Conservation (phyloP, 2,113 vertebrate genomes). For the Syrrhaptes paradoxus region DNA sequence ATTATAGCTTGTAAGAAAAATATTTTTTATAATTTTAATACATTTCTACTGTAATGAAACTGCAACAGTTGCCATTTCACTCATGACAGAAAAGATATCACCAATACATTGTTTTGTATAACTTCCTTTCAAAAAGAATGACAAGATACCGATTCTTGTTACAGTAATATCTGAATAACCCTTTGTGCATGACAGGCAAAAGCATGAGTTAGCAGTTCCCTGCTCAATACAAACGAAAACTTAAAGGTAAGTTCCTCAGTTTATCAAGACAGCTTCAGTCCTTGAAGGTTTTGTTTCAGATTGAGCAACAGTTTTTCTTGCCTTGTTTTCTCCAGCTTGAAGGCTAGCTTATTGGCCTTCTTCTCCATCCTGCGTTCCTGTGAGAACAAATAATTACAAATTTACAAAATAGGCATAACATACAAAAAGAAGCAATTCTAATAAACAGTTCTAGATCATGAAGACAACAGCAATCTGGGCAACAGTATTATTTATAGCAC, state of each 20-base stretch:
- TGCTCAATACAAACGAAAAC: background rate
- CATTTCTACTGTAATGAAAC: background rate
- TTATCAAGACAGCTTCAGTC: slow-evolving; percentile 84
- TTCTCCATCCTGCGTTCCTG: slow-evolving; percentile 93
- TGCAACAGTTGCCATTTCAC: background rate
- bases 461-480: background rate
- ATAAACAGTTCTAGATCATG: background rate
- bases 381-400: background rate
- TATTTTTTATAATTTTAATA: background rate
- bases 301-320: slow-evolving; percentile 91
- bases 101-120: background rate
- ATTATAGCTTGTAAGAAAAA: background rate
- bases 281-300: slow-evolving; percentile 86
- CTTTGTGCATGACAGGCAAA: background rate
- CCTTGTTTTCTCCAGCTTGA: slow-evolving; percentile 88
- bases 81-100: background rate
- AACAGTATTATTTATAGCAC: background rate
- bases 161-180: slow-evolving; percentile 3
- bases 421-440: background rate
- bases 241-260: background rate
- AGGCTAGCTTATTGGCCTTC: slow-evolving; percentile 90
- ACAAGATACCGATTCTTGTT: background rate
- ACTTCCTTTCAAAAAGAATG: background rate
- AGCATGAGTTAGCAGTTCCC: background rate
- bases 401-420: background rate